Percentiles rank a stretch among this genome's conserved stretches.
Conservation (phyloP, 2,888 invertebrate genomes). For the Tethea ocularis region DNA sequence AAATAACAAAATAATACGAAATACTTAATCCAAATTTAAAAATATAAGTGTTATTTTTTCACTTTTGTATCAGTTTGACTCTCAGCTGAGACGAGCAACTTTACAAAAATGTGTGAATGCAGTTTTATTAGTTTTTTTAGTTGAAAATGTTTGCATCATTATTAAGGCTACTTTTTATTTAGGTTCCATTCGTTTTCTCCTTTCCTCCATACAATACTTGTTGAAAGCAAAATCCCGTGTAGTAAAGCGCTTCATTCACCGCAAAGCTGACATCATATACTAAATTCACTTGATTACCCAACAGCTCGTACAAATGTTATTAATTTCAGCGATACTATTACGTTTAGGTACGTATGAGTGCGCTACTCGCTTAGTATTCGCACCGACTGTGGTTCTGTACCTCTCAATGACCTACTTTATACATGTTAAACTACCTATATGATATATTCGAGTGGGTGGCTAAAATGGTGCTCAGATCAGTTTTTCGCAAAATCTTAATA, state of each 20-base stretch:
- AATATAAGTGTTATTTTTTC: too few relatives aligned
- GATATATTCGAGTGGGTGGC: conserved; percentile 33
- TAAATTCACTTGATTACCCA: conserved; percentile 3
- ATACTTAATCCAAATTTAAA: too few relatives aligned
- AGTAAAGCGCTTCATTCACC: neutral
- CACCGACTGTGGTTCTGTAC: conserved; percentile 27
- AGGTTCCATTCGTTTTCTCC: too few relatives aligned
- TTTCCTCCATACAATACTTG: neutral
- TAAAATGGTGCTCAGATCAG: conserved; percentile 3
- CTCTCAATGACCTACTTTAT: conserved; percentile 49
- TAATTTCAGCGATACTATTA: conserved; percentile 24
- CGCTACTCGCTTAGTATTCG: conserved; percentile 41
- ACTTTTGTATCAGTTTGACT: too few relatives aligned
- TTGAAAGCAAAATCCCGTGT: neutral
- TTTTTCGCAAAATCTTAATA: too few relatives aligned
- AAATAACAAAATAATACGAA: too few relatives aligned
- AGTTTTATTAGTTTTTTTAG: too few relatives aligned
- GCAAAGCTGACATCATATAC: neutral
- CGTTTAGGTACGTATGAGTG: conserved; percentile 10
- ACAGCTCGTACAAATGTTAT: conserved; percentile 3
- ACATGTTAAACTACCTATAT: conserved; percentile 43
- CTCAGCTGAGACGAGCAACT: too few relatives aligned
- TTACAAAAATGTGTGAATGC: too few relatives aligned
- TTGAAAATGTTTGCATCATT: too few relatives aligned
- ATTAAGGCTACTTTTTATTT: too few relatives aligned